Base-by-base conservation (phyloP, 1,140 invertebrate genomes). In the Dermatophagoides farinae region DNA sequence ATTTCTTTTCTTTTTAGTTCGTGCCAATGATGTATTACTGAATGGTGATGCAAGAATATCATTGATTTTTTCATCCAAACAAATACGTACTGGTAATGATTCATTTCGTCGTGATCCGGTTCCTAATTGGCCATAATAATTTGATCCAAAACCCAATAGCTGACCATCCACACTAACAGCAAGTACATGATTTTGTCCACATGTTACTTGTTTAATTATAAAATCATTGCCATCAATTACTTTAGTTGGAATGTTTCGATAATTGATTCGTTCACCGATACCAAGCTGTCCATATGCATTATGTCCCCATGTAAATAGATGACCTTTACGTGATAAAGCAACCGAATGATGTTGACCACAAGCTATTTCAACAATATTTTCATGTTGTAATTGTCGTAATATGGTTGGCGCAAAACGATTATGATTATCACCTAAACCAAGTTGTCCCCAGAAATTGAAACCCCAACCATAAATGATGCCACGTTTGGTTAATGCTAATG, bases 301-400 rank as follows among this genome's bases (percentile, higher is more conserved):
- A 67, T 80, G 77, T 20, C 81, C 81, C 81, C 80, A 82, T 40
- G 77, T 77, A 68, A 77, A 82, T 52, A 81, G 69, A 62, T 80
- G 74, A 57, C 80, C 80, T 65, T 68, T 75, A 62, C 72, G 69
- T 18, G 79, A 78, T 1, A 78, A 74, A 4, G 78, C 80, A 50
- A 83, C 44, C n/a, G 58, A 60, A 23, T 60, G 41, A 41, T 60
- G 58, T 22, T 60, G 58, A 9, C 58, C 58, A 37, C 58, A 60
- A 16, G 12, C 44, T n/a, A 60, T 60, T 22, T 46, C 58, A 1
- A 50, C 39, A 22, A 60, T 60, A n/a, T 47, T 31, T 37, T 50
- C 58, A 1, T 9, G 11, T 6, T 23, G 1, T 18, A 60, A 37
- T 41, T 1, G 11, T 2, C 23, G 8, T n/a, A 60, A 9, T 38